Conservation (phyloP, 1,140 invertebrate genomes). For the Drosophila baimaii region DNA sequence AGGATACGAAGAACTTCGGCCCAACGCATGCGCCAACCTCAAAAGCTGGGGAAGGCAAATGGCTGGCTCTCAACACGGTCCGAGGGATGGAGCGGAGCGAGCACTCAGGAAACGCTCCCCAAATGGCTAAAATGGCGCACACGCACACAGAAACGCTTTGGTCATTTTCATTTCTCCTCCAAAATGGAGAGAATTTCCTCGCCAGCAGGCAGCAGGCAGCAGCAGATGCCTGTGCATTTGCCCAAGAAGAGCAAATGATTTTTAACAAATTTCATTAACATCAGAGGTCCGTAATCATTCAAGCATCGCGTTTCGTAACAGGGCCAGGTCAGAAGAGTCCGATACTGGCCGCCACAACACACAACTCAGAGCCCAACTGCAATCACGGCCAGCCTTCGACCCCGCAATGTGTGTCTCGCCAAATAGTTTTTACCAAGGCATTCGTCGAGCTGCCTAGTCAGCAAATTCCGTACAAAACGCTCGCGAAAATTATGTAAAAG, state of each 20-base stretch:
- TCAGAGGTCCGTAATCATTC: constrained; percentile 84
- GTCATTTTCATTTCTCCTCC: constrained; percentile 73
- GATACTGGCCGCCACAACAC: constrained; percentile 38
- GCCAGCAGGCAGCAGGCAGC: constrained; percentile 20
- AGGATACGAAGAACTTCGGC: constrained; percentile 5
- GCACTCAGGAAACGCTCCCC: constrained; percentile 32
- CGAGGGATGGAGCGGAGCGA: constrained; percentile 37
- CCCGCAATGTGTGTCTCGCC: neutral
- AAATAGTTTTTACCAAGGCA: constrained; percentile 21
- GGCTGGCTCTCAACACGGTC: constrained; percentile 34
- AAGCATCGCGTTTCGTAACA: constrained; percentile 83
- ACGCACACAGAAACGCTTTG: constrained; percentile 18
- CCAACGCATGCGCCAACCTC: constrained; percentile 49
- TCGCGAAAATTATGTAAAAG: constrained; percentile 25
- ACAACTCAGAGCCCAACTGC: constrained; percentile 22
- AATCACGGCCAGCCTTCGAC: constrained; percentile 36
- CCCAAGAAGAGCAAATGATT: constrained; percentile 71
- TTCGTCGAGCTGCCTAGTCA: constrained; percentile 3
- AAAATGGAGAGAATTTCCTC: constrained; percentile 77
- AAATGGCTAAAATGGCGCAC: constrained; percentile 48
- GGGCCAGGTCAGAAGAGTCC: constrained; percentile 38
- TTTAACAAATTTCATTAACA: constrained; percentile 84
- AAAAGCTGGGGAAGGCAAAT: constrained; percentile 42
- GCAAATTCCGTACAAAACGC: constrained; percentile 30
- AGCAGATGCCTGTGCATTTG: constrained; percentile 47